Conservation (phyloP, 2,888 invertebrate genomes). For the Acanthosepion pharaonis region DNA sequence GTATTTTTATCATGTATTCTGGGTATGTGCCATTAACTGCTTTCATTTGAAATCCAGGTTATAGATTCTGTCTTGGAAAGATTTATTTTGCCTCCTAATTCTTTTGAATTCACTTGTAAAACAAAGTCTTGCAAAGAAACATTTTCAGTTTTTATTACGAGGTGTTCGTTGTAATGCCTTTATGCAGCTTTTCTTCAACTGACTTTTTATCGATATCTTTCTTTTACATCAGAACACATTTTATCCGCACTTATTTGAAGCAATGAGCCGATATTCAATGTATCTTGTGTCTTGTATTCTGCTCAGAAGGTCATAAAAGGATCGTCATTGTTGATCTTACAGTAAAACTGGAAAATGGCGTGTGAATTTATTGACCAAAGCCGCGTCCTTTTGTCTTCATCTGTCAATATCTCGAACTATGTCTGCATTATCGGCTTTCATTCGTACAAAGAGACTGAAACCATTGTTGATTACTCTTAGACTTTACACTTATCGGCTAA, state of each 20-base stretch:
- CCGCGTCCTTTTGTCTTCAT: background rate
- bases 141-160: too few relatives aligned
- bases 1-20: too few relatives aligned
- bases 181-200: too few relatives aligned
- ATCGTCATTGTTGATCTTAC: background rate
- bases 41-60: too few relatives aligned
- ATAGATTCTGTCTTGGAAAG: too few relatives aligned
- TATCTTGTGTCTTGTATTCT: background rate
- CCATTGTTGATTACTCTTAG: background rate
- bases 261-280: background rate
- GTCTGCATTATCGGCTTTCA: too few relatives aligned
- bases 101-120: too few relatives aligned
- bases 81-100: too few relatives aligned
- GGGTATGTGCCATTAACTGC: too few relatives aligned
- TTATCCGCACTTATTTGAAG: background rate
- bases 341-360: background rate
- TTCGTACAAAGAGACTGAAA: background rate
- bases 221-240: background rate
- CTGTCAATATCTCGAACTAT: background rate
- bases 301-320: background rate
- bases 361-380: background rate
- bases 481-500: background rate
- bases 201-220: background rate
- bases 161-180: too few relatives aligned
- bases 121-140: too few relatives aligned